Base-by-base conservation (phyloP, 2,888 invertebrate genomes). In the Malachius bipustulatus region DNA sequence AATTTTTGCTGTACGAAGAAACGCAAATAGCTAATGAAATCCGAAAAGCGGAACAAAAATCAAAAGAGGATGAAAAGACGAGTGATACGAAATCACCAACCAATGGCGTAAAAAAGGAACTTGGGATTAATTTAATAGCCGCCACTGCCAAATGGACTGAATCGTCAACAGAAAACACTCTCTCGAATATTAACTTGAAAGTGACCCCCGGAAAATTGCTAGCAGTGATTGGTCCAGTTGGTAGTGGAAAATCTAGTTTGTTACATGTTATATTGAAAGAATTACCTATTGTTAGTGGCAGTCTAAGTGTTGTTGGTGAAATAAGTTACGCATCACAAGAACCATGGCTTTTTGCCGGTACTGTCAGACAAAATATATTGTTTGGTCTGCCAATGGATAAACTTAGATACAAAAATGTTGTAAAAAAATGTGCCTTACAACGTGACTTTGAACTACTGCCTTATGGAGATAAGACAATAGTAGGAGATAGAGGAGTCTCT, bases 341-440 rank as follows among this genome's bases (percentile, higher is more conserved):
- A 54, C 82, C 91, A 0, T 93, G 91, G 90, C 58, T 83, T 0
- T 83, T 82, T 52, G 78, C 78, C 34, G 81, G 79, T 14, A 82
- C 84, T 41, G 79, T 97, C 0, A 70, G 87, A 6, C 90, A 94
- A 52, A 97, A 97, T 60, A 89, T 97, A 44, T 60, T 91, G 2
- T 96, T 97, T 61, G 94, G 93, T 0, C 73, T 71, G 51, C 67
- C 73, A 41, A 46, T 46, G 46, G 43, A 47, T 33, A 42, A 42
- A 71, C 67, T 71, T 14, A 66, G 76, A 10, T 80, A 70, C 59
- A 82, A 69, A 58, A 64, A 47, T n/a, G 78, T 77, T 24, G 65
- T 88, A 2, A 71, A 73, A 36, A 76, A 74, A 2, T 82, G 82
- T 56, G 77, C 81, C 9, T 67, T 83, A 40, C 75, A 76, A 53